Conservation (phyloP, 2,113 vertebrate genomes). For the Sisor rabdophorus region DNA sequence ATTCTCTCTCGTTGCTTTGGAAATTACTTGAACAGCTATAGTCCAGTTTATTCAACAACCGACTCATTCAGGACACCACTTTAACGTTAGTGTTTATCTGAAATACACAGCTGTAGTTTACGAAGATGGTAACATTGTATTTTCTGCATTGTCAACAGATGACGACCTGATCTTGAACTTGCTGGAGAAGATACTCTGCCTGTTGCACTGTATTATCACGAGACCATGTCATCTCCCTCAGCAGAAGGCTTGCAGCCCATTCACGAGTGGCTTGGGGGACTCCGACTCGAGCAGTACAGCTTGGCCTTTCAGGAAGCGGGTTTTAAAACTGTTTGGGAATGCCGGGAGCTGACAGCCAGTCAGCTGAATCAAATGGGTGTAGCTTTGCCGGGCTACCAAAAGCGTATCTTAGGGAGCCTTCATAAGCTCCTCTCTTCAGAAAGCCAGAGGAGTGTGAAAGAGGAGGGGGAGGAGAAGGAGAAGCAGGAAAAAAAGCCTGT, state of each 20-base stretch:
- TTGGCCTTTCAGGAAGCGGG: conserved; percentile 67
- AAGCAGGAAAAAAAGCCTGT: conserved; percentile 57
- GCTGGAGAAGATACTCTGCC: conserved; percentile 9
- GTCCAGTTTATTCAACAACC: too few species aligned
- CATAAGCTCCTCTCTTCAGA: conserved; percentile 62
- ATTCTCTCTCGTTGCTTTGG: neutral
- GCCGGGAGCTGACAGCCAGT: conserved; percentile 67
- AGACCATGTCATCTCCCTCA: conserved; percentile 52
- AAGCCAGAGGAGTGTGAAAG: neutral
- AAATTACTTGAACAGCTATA: neutral
- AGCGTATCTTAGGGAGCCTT: conserved; percentile 81
- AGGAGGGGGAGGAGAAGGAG: conserved; percentile 29
- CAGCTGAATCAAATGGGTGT: conserved; percentile 76
- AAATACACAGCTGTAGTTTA: neutral
- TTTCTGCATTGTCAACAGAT: conserved; percentile 5
- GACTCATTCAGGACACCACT: too few species aligned
- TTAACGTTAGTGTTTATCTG: too few species aligned
- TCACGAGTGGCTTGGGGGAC: conserved; percentile 73
- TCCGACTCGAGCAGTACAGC: conserved; percentile 85
- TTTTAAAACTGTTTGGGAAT: conserved; percentile 67
- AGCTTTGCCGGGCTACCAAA: conserved; percentile 79
- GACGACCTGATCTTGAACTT: neutral
- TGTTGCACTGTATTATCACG: neutral
- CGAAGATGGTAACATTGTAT: neutral
- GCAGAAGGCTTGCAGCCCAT: conserved; percentile 58